Base-by-base conservation (phyloP, 2,113 vertebrate genomes). In the Hypanus sabinus region DNA sequence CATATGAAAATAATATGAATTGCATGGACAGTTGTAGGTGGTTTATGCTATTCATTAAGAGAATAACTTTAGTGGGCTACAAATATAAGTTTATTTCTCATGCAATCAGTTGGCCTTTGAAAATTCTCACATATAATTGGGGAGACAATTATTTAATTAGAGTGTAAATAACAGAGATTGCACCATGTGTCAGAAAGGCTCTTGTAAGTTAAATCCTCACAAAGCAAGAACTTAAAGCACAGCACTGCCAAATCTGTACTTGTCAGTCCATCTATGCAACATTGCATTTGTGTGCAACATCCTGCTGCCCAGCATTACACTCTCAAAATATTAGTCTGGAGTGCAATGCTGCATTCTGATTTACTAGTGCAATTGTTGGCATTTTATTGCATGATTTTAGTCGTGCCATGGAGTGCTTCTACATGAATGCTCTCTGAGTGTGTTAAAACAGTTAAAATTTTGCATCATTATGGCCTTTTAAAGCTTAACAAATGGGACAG, bases 341-440 rank as follows among this genome's bases (percentile, higher is more conserved):
- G 22, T 71, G 90, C 68, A 93, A 93, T 24, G 55, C 36, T 93
- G 65, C 60, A n/a, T 46, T 92, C 60, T 73, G 33, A 73, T 73
- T 73, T 93, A 30, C 91, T 22, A 92, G 68, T 24, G 24, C 18
- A 92, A 46, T 71, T 93, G 36, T 27, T 93, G 70, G 22, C 46
- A 55, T 38, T 93, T 93, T 10, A 55, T 73, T 71, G 33, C 90
- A 27, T 93, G 90, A 68, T 93, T 93, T 93, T 73, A 55, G 85
- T 90, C 33, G 30, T 68, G 30, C 30, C 62, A 90, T 60, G 65
- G 81, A 85, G 83, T 55, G 83, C 7, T 65, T n/a, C 83, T 33
- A n/a, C 60, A 30, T 30, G 5, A 30, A 55, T 22, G 27, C 81
- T 60, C 27, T 57, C 14, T 60, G n/a, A 90, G n/a, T 65, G 60